Base-by-base conservation (phyloP, 2,113 vertebrate genomes). In the Urocitellus parryii region DNA sequence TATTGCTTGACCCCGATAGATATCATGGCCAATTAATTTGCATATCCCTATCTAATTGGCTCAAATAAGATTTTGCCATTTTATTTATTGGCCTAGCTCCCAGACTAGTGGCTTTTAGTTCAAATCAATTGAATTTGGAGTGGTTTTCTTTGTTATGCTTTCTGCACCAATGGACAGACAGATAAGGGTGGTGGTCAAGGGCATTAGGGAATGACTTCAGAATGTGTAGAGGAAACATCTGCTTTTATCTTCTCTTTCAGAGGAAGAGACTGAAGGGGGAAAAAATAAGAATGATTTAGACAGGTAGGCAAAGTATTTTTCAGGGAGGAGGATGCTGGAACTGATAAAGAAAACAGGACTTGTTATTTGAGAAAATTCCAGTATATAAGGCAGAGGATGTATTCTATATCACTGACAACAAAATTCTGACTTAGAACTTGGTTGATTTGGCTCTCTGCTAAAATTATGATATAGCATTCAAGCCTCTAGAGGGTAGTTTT, bases 41-140 rank as follows among this genome's bases (percentile, higher is more conserved):
- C 97, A 97, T 97, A 97, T 97, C 95, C 95, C 37, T 93, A 73
- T 96, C 96, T 97, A 97, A 97, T 97, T 96, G 96, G 84, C 90
- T 97, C 93, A 97, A 95, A 97, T 95, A 97, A 96, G 96, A 92
- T 97, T 97, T 95, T 97, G 89, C 91, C 72, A 72, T 79, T 95
- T 97, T 94, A 97, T 97, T 97, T 96, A 86, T 97, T 97, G 97
- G 97, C 93, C 61, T 7, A 76, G 51, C 29, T 97, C 96, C 95
- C 90, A 95, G 96, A 94, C 53, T 90, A 53, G 78, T 96, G 93
- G 65, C 87, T 96, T 97, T 96, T 92, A 68, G 91, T 88, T 97
- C 82, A 87, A 94, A 92, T 94, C 68, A 48, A 32, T 93, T 87
- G 77, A 95, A 88, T 95, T 86, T 76, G 45, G 67, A 95, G 73